Percentiles rank a stretch among this genome's conserved stretches.
phyloP scores from a whole-genome alignment of 2,888 invertebrate genomes.

The Drosophila anceps region DNA sequence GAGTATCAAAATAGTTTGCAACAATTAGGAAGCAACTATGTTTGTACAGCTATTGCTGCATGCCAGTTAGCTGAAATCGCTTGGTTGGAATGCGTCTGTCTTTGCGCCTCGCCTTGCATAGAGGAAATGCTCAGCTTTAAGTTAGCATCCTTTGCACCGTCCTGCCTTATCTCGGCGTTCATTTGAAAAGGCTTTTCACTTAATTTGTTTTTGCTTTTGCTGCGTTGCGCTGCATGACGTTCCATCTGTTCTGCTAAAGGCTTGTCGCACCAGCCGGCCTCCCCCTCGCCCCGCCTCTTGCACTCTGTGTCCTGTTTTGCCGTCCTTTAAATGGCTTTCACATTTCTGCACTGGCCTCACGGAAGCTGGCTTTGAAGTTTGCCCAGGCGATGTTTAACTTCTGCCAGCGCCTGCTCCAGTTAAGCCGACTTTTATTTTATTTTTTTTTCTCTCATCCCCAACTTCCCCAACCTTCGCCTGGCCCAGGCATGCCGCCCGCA shows the following conservation, averaged over 20 bases:
- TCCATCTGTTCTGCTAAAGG: constrained; percentile 1
- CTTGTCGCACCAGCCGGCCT: background rate
- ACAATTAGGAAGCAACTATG: constrained; percentile 2
- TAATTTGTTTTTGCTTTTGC: constrained; percentile 62
- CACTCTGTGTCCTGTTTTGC: constrained; percentile 32
- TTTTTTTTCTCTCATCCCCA: background rate
- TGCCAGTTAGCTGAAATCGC: background rate
- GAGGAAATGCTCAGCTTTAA: constrained; percentile 35
- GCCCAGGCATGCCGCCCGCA: background rate
- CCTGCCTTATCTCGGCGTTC: constrained; percentile 37
- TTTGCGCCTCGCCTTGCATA: constrained; percentile 20
- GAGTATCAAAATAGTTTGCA: background rate
- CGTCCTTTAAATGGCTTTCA: constrained; percentile 66
- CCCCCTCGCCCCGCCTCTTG: background rate
- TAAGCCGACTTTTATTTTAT: constrained; percentile 13
- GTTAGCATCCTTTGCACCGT: constrained; percentile 18
- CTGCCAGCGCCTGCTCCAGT: constrained; percentile 47
- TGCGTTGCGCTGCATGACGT: constrained; percentile 33
- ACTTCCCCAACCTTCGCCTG: background rate
- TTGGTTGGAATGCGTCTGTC: background rate
- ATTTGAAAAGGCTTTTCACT: constrained; percentile 54
- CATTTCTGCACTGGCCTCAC: constrained; percentile 45
- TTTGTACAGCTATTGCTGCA: background rate
- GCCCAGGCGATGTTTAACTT: constrained; percentile 43
- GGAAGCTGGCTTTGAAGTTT: constrained; percentile 54